phyloP scores from a whole-genome alignment of 2,888 invertebrate species.

The Omphaloscelis lunosa region DNA sequence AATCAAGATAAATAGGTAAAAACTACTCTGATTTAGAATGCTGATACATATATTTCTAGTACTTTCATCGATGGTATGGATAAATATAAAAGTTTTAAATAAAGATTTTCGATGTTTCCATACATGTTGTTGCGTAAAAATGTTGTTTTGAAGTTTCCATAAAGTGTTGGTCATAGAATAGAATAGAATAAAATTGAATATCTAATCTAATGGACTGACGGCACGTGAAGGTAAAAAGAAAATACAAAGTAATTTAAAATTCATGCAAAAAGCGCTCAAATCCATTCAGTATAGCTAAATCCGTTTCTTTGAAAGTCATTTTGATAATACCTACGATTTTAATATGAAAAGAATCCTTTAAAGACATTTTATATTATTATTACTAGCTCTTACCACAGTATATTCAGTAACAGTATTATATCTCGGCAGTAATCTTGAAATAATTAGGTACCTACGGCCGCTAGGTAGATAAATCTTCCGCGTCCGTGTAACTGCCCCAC shows the following conservation, averaged over 20 bases:
- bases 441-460: too few relatives aligned
- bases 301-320: constrained; percentile 3
- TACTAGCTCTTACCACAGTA: not conserved
- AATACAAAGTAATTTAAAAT: not conserved
- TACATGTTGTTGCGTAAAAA: too few relatives aligned
- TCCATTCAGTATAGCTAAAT: not conserved
- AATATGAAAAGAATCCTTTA: not conserved
- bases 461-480: too few relatives aligned
- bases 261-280: not conserved
- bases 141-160: too few relatives aligned
- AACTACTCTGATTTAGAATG: constrained; percentile 12
- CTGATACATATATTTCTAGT: constrained; percentile 7
- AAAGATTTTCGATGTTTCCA: not conserved
- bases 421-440: too few relatives aligned
- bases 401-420: too few relatives aligned
- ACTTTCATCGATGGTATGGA: not conserved
- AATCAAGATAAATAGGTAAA: constrained; percentile 17
- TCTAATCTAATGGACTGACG: not conserved
- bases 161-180: too few relatives aligned
- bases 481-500: too few relatives aligned
- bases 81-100: not conserved
- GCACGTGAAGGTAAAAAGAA: constrained; percentile 5
- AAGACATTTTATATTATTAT: constrained; percentile 3
- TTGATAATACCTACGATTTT: not conserved
- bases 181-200: too few relatives aligned